Evolutionary conservation across 2,888 invertebrate genomes (phyloP).

Genomic region (Aporophyla nigra): DNA sequence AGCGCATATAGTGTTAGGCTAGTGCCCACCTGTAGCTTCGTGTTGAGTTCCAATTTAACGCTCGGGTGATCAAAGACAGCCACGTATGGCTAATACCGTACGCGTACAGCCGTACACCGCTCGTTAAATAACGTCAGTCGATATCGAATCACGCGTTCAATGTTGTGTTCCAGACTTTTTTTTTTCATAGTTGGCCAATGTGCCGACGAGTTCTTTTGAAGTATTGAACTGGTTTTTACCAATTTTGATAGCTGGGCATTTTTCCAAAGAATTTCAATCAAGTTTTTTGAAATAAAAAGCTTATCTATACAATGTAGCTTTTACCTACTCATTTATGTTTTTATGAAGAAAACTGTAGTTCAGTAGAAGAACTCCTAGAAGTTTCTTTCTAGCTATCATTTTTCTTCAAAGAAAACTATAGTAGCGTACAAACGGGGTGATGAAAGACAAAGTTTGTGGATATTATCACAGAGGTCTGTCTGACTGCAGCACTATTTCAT

Average conservation of each 20-base stretch:
- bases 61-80: slow-evolving; percentile 84
- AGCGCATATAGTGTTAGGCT: slow-evolving; percentile 73
- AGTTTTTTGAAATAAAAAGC: neutral
- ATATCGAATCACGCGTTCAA: slow-evolving; percentile 42
- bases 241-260: neutral
- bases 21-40: slow-evolving; percentile 78
- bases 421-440: neutral
- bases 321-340: neutral
- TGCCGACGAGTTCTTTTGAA: neutral
- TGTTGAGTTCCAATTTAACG: slow-evolving; percentile 84
- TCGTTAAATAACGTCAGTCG: slow-evolving; percentile 51
- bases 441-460: slow-evolving; percentile 16
- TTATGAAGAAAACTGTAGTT: neutral
- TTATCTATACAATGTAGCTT: neutral
- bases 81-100: slow-evolving; percentile 60
- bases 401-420: neutral
- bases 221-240: too few relatives aligned
- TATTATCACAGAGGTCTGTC: neutral
- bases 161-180: slow-evolving; percentile 21
- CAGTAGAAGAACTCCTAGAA: neutral
- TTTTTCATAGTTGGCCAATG: neutral
- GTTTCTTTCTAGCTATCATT: neutral
- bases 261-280: neutral
- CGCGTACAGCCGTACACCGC: slow-evolving; percentile 58
- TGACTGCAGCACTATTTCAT: neutral